Evolutionary conservation across 2,797 vertebrate species (phyloP).

Genomic region (Molossus molossus): DNA sequence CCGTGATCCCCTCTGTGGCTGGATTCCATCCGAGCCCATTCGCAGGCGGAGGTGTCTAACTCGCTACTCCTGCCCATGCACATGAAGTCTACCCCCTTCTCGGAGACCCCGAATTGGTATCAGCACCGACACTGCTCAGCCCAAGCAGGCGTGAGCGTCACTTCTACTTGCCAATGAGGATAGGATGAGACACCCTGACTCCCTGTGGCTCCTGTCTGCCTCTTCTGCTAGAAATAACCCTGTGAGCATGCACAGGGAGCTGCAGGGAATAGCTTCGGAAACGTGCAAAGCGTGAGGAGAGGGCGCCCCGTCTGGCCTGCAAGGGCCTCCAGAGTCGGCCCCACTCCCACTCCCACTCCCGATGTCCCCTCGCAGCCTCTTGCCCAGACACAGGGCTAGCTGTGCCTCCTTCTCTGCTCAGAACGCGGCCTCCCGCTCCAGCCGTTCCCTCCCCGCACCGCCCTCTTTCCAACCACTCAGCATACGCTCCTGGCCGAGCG

Average conservation of each 20-base stretch:
- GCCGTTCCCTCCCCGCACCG: background rate
- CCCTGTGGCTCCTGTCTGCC: conserved; percentile 41
- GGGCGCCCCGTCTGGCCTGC: background rate
- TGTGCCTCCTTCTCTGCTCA: background rate
- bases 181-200: conserved; percentile 18
- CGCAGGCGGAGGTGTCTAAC: background rate
- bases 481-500: background rate
- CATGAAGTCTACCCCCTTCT: background rate
- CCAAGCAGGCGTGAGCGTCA: background rate
- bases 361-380: background rate
- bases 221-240: conserved; percentile 38
- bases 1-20: background rate
- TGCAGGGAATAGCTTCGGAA: background rate
- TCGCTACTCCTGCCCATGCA: background rate
- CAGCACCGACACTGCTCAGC: background rate
- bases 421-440: background rate
- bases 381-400: background rate
- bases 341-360: background rate
- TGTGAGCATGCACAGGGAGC: background rate
- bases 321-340: background rate
- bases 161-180: background rate
- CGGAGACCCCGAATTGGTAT: background rate
- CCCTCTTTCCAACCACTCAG: background rate
- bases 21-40: background rate
- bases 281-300: background rate